Percentiles rank a stretch among this genome's conserved stretches.
phyloP scores from a whole-genome alignment of 1,140 invertebrate genomes.

The Delia radicum region DNA sequence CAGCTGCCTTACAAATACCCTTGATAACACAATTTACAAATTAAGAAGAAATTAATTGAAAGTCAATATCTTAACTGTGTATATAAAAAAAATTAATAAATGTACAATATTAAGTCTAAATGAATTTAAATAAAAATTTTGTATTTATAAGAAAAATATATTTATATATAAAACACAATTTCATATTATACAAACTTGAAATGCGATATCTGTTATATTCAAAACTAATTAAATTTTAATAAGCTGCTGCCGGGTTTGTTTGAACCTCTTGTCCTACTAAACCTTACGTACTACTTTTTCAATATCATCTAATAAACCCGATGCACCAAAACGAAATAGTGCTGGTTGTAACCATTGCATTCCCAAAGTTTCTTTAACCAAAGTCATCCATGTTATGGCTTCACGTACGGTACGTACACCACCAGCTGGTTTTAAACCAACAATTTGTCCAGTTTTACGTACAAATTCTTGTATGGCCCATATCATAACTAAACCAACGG shows the following conservation, averaged over 20 bases:
- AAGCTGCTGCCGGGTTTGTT: not conserved
- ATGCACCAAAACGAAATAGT: conserved; percentile 94
- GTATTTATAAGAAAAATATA: not conserved
- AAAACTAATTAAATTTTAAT: not conserved
- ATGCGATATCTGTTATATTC: not conserved
- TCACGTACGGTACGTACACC: conserved; percentile 88
- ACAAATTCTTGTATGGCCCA: conserved; percentile 86
- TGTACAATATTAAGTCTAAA: conserved; percentile 14
- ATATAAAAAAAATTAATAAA: conserved; percentile 13
- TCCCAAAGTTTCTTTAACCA: conserved; percentile 86
- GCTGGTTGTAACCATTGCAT: conserved; percentile 79
- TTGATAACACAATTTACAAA: conserved; percentile 26
- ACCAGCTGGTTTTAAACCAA: conserved; percentile 97
- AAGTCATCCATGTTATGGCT: conserved; percentile 81
- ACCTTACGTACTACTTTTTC: conserved; percentile 38
- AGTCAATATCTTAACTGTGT: conserved; percentile 15
- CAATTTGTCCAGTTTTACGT: conserved; percentile 69
- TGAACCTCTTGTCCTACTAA: not conserved
- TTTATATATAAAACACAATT: not conserved
- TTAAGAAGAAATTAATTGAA: not conserved
- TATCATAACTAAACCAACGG: conserved; percentile 91
- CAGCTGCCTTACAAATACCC: conserved; percentile 32
- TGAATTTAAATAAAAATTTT: not conserved
- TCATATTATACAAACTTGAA: not conserved
- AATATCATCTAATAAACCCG: conserved; percentile 81